Evolutionary conservation across 2,113 vertebrate species (phyloP).

Genomic region (Synchiropus splendidus): DNA sequence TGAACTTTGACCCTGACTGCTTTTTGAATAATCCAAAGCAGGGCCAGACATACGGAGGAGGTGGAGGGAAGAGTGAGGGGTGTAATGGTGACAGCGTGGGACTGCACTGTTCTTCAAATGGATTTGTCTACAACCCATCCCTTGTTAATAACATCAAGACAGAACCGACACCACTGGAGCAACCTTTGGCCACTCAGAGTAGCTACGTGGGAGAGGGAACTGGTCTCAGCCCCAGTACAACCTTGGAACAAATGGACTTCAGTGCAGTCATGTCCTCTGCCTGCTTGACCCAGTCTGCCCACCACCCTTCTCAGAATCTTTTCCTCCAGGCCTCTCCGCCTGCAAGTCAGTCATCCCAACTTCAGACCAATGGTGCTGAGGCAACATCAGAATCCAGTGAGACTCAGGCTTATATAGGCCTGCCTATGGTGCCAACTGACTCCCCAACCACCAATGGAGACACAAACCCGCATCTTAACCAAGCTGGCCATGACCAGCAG

Average conservation of each 20-base stretch:
- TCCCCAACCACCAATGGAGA: slow-evolving; percentile 65
- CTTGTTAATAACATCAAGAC: slow-evolving; percentile 93
- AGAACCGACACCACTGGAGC: slow-evolving; percentile 82
- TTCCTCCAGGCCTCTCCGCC: slow-evolving; percentile 86
- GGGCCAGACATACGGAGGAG: slow-evolving; percentile 94
- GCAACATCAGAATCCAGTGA: slow-evolving; percentile 49
- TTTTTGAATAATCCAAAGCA: slow-evolving; percentile 99
- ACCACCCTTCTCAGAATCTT: slow-evolving; percentile 89
- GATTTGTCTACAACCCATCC: slow-evolving; percentile 76
- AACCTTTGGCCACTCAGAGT: slow-evolving; percentile 80
- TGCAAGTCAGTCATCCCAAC: slow-evolving; percentile 56
- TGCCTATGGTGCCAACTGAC: slow-evolving; percentile 76
- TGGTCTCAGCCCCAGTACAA: slow-evolving; percentile 95
- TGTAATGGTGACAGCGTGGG: slow-evolving; percentile 49
- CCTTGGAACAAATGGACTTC: slow-evolving; percentile 98
- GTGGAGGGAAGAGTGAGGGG: slow-evolving; percentile 61
- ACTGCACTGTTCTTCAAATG: slow-evolving; percentile 62
- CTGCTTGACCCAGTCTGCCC: slow-evolving; percentile 78
- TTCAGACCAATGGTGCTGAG: slow-evolving; percentile 47
- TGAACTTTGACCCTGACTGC: slow-evolving; percentile 98
- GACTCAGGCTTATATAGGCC: slow-evolving; percentile 47
- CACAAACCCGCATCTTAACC: slow-evolving; percentile 51
- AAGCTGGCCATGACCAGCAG: slow-evolving; percentile 60
- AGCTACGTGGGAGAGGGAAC: slow-evolving; percentile 65
- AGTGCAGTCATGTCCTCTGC: slow-evolving; percentile 80